Percentiles rank a stretch among this genome's conserved stretches.
phyloP scores from a whole-genome alignment of 2,113 vertebrate species.

The Tachysurus vachellii region DNA sequence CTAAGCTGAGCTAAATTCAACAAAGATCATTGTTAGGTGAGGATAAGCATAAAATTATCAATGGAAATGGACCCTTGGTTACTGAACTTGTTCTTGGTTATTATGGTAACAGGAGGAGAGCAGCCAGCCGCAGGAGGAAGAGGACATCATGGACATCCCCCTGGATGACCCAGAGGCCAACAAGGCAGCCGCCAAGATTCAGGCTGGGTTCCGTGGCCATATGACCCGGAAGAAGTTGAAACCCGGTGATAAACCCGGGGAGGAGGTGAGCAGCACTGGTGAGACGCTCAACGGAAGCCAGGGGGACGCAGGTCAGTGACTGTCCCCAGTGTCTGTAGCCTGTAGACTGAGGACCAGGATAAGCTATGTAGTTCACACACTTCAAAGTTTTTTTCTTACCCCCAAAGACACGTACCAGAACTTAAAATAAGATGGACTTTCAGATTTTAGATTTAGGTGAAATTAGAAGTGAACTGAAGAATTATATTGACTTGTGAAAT shows the following conservation, averaged over 20 bases:
- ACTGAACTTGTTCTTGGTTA: neutral
- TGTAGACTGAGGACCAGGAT: conserved; percentile 1
- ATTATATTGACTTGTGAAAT: neutral
- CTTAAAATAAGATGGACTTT: conserved; percentile 2
- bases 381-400: conserved; percentile 1
- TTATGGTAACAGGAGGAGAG: conserved; percentile 81
- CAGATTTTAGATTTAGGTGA: conserved; percentile 12
- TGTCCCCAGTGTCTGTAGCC: conserved; percentile 58
- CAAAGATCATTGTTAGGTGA: neutral
- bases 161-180: conserved; percentile 95
- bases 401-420: neutral
- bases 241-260: conserved; percentile 83
- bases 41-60: neutral
- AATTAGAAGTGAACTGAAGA: neutral
- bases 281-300: conserved; percentile 68
- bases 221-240: conserved; percentile 99
- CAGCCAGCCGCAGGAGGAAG: conserved; percentile 85
- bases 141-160: conserved; percentile 96
- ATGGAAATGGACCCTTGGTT: neutral
- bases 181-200: conserved; percentile 95
- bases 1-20: neutral
- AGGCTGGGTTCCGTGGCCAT: conserved; percentile 96
- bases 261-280: conserved; percentile 86
- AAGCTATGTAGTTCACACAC: neutral
- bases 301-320: conserved; percentile 66